phyloP scores from a whole-genome alignment of 1,140 invertebrate species.

The Magallana angulata region DNA sequence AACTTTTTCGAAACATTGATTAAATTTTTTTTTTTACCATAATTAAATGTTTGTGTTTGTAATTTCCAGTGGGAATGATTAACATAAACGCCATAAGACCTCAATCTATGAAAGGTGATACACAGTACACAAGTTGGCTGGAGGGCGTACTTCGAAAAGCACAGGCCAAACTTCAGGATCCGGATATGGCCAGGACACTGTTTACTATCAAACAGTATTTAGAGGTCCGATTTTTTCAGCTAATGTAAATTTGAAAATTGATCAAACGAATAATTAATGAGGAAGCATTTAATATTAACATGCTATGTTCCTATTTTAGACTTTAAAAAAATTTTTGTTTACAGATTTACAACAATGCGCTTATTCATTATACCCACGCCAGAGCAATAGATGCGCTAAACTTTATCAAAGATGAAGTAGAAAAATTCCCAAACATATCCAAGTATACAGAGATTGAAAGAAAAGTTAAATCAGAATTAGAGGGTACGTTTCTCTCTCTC shows the following conservation, averaged over 20 bases:
- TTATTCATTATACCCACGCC: background rate
- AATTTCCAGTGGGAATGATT: background rate
- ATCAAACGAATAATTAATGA: no score
- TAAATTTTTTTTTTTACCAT: no score
- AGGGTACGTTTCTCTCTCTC: background rate
- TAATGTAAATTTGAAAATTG: no score
- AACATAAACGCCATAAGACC: background rate
- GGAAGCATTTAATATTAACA: no score
- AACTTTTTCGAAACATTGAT: no score
- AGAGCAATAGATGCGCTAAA: conserved; percentile 8
- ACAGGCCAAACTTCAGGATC: background rate
- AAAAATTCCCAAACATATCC: background rate
- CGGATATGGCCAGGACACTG: background rate
- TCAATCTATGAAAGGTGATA: background rate
- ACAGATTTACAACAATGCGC: conserved; percentile 10
- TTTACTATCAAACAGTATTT: background rate
- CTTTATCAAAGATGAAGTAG: background rate
- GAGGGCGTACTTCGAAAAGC: background rate
- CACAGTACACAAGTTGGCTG: background rate
- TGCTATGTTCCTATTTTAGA: no score
- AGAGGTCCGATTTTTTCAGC: background rate
- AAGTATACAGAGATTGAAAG: background rate
- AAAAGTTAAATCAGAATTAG: background rate
- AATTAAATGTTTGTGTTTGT: no score
- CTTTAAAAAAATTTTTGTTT: background rate